Conservation (phyloP, 2,113 vertebrate genomes). For the Epinephelus moara region DNA sequence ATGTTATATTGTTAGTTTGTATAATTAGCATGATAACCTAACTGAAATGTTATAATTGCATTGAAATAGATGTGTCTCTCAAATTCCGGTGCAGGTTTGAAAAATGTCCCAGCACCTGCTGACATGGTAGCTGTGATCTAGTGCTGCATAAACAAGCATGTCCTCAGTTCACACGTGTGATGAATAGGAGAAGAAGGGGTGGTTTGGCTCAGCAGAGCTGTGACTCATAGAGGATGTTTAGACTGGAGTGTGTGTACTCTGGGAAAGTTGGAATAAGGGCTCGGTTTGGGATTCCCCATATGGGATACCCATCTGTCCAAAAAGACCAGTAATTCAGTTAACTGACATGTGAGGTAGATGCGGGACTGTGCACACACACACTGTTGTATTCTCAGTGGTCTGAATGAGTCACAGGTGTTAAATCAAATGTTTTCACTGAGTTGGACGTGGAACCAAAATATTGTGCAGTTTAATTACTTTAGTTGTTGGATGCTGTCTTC, state of each 20-base stretch:
- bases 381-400: neutral
- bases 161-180: slow-evolving; percentile 46
- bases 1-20: slow-evolving; percentile 3
- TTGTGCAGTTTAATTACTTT: neutral
- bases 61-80: neutral
- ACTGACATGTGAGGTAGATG: neutral
- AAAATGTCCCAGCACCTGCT: neutral
- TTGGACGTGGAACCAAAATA: neutral
- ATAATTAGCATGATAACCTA: neutral
- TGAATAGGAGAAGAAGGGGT: slow-evolving; percentile 23
- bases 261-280: slow-evolving; percentile 58
- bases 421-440: neutral
- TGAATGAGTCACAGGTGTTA: neutral
- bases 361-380: neutral
- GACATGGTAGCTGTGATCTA: neutral
- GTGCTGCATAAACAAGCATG: slow-evolving; percentile 27
- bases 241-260: slow-evolving; percentile 55
- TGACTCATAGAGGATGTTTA: slow-evolving; percentile 80
- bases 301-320: slow-evolving; percentile 38
- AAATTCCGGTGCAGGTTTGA: neutral
- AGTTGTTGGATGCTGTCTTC: neutral
- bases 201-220: slow-evolving; percentile 28
- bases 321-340: neutral
- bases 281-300: slow-evolving; percentile 63
- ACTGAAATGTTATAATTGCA: neutral